Evolutionary conservation across 2,888 invertebrate genomes (phyloP).

Genomic region (Pristionchus exspectatus): DNA sequence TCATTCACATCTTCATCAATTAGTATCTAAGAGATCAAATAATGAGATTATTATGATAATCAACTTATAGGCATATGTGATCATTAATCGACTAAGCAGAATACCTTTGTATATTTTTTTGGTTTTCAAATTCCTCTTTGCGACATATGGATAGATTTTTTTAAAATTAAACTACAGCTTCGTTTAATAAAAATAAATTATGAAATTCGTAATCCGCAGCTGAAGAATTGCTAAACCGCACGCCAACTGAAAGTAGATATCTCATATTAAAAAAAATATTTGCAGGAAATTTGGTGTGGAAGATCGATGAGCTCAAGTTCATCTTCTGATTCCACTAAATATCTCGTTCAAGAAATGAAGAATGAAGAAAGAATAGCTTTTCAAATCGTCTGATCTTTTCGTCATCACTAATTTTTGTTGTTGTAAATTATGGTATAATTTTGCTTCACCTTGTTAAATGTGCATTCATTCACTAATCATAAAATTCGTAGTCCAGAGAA

Average conservation of each 20-base stretch:
- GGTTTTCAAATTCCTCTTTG: too few species aligned
- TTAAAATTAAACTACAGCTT: too few species aligned
- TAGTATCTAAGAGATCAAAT: neutral
- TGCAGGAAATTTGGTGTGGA: slow-evolving; percentile 45
- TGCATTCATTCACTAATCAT: neutral
- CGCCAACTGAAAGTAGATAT: too few species aligned
- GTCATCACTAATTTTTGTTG: neutral
- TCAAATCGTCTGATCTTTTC: neutral
- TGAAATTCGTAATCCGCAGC: too few species aligned
- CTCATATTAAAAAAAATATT: neutral
- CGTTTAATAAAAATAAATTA: too few species aligned
- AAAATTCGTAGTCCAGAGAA: neutral
- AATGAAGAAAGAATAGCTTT: neutral
- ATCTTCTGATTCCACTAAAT: slow-evolving; percentile 15
- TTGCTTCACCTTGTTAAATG: neutral
- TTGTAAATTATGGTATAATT: slow-evolving; percentile 10
- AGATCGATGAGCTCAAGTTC: neutral
- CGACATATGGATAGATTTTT: too few species aligned
- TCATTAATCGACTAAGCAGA: too few species aligned
- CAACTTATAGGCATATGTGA: too few species aligned
- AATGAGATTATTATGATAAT: too few species aligned
- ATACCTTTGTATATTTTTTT: too few species aligned
- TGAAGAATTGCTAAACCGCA: too few species aligned
- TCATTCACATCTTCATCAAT: neutral
- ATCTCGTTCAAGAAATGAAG: slow-evolving; percentile 1